Evolutionary conservation across 2,797 vertebrate genomes (phyloP).

Genomic region (Hydrocynus forskahlii): DNA sequence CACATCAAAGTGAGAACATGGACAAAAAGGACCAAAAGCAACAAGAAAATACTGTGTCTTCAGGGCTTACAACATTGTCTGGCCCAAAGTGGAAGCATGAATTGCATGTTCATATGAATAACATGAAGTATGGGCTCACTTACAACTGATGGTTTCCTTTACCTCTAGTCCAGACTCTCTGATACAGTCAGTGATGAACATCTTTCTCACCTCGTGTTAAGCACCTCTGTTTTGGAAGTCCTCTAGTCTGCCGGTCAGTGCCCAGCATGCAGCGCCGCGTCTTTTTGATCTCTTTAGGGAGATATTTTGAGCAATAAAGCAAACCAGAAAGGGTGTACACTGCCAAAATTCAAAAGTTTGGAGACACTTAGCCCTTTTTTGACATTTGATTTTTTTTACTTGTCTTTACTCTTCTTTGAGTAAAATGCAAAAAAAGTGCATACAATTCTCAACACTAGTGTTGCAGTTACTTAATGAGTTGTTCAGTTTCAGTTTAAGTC

Average conservation of each 20-base stretch:
- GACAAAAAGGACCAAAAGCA: neutral
- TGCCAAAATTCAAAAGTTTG: neutral
- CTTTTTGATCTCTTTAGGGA: slow-evolving; percentile 48
- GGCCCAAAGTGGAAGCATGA: too few relatives aligned
- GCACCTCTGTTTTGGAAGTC: neutral
- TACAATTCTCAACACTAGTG: too few relatives aligned
- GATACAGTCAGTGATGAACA: neutral
- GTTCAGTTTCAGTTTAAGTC: too few relatives aligned
- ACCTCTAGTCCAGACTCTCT: neutral
- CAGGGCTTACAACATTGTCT: neutral
- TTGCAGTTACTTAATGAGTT: too few relatives aligned
- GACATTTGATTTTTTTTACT: too few relatives aligned
- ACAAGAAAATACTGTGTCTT: neutral
- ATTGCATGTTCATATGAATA: too few relatives aligned
- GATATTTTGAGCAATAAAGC: slow-evolving; percentile 6
- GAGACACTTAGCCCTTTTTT: neutral
- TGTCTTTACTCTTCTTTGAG: too few relatives aligned
- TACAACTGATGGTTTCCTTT: neutral
- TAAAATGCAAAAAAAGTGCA: too few relatives aligned
- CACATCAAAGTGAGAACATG: neutral
- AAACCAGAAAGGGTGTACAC: neutral
- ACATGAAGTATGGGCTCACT: too few relatives aligned
- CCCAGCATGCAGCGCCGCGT: slow-evolving; percentile 9
- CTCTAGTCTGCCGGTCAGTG: slow-evolving; percentile 12
- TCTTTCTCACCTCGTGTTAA: slow-evolving; percentile 35